Base-by-base conservation (phyloP, 2,888 invertebrate species). In the Drosophila melanosoma region DNA sequence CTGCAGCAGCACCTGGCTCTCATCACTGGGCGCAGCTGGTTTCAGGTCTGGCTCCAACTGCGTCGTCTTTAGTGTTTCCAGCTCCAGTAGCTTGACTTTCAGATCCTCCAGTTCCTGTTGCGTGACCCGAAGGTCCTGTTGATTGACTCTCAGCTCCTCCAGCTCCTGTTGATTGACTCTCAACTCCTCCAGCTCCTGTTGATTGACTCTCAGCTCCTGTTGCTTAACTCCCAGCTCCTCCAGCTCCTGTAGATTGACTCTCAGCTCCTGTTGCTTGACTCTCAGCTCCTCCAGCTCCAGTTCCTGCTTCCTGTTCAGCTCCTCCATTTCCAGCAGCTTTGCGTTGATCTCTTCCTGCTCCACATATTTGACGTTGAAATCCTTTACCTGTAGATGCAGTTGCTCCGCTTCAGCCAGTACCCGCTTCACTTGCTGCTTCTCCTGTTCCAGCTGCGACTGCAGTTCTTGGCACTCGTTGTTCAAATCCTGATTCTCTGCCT, bases 381-480 rank as follows among this genome's bases (percentile, higher is more conserved):
- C 53, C 11, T 53, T 35, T n/a, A 38, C 42, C 48, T 73, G 29
- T 38, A 15, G 29, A 11, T 56, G 60, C 57, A 12, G n/a, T 11
- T 59, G 57, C 23, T 79, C 70, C 6, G 66, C 49, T 56, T 42
- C 57, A 20, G 32, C 20, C 15, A 32, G 59, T 42, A 81, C 76
- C 8, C 52, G 57, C 32, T 81, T 71, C 2, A 64, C 49, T 56
- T 81, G 58, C 32, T 79, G 68, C n/a, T 75, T 64, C 49, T 80
- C 76, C 77, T 95, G 94, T 65, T 95, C 95, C 20, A 95, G 87
- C 38, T 95, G 82, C 0, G 93, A 91, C 81, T 95, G 95, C 49
- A 95, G 79, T 72, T 95, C 95, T 70, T 95, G 95, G 76, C 95
- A 95, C 75, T 96, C 95, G 1, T 93, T 91, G n/a, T 94, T 94